A percentile compares a stretch with the other conserved stretches of the same genome.
These are phyloP conservation scores for Pegea sp. DNA, from an alignment of 23 tunicate species.

Conservation along the genomic window DNA sequence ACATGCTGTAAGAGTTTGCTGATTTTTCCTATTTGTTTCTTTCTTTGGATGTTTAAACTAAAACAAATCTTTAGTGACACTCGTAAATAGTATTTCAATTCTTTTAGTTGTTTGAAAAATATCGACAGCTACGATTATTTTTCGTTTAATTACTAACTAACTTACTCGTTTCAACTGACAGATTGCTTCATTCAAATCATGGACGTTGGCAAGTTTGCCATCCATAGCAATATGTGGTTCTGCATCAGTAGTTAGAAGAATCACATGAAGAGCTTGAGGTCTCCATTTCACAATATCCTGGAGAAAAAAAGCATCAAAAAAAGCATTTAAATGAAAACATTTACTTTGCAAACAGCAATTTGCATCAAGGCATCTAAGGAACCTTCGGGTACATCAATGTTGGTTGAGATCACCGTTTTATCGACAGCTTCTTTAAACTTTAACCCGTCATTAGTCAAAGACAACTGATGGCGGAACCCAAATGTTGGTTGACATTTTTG, in stretches of 20 bases:
- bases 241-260: background rate
- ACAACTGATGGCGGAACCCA: constrained; percentile 10
- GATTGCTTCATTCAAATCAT: background rate
- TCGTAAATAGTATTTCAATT: no score
- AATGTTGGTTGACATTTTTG: constrained; percentile 9
- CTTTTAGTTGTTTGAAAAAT: no score
- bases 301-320: background rate
- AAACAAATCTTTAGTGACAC: no score
- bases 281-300: background rate
- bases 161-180: constrained; percentile 1
- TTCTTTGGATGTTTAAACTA: no score
- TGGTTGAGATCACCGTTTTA: constrained; percentile 4
- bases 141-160: no score
- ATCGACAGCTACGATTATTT: background rate
- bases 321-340: background rate
- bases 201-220: constrained; percentile 1
- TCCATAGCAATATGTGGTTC: background rate
- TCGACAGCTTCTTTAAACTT: constrained; percentile 5
- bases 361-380: constrained; percentile 26
- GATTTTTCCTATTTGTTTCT: no score
- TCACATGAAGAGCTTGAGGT: background rate
- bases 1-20: no score
- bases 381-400: constrained; percentile 17
- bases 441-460: constrained; percentile 1
- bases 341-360: constrained; percentile 10